Evolutionary conservation across 2,797 vertebrate species (phyloP).

Genomic region (Crypturellus tataupa): DNA sequence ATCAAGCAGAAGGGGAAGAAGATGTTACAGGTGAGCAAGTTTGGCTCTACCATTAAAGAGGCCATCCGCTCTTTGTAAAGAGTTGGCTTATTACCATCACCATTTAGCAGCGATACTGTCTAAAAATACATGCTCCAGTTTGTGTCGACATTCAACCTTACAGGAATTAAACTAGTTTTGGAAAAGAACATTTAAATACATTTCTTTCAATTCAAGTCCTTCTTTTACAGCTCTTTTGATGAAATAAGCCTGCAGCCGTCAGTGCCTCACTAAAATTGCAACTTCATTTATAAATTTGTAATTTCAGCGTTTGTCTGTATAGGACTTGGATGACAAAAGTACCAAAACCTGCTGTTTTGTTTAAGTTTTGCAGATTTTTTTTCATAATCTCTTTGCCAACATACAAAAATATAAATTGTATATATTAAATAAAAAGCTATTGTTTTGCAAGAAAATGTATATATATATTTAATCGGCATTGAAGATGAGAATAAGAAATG

Average conservation of each 20-base stretch:
- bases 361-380: background rate
- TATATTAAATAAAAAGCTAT: background rate
- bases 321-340: background rate
- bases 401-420: background rate
- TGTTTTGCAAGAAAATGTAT: background rate
- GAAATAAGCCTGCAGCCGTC: background rate
- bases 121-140: background rate
- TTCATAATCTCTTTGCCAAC: background rate
- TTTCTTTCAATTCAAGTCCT: background rate
- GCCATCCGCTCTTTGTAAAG: background rate
- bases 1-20: background rate
- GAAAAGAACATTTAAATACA: background rate
- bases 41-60: background rate
- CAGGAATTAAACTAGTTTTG: background rate
- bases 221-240: background rate
- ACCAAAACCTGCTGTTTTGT: background rate
- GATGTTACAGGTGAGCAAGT: background rate
- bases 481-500: background rate
- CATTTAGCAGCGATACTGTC: background rate
- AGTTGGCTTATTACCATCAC: background rate
- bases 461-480: background rate
- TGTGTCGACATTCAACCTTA: background rate
- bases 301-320: background rate
- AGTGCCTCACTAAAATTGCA: background rate
- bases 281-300: background rate